phyloP scores from a whole-genome alignment of 1,140 invertebrate species.

The Bombus sibiricus region DNA sequence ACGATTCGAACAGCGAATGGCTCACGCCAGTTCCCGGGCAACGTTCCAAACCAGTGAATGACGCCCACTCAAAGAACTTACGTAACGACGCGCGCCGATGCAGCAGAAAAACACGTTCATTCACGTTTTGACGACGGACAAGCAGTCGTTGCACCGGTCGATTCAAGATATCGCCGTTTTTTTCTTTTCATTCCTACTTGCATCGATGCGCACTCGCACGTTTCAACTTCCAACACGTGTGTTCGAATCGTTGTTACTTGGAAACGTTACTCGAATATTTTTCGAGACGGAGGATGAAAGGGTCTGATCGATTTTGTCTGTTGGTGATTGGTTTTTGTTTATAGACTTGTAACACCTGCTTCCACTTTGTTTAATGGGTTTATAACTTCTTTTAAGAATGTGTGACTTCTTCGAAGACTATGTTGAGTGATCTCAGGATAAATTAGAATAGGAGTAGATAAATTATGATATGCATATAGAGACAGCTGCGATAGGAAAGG shows the following conservation, averaged over 20 bases:
- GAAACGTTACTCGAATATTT: neutral
- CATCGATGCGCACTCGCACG: too few relatives aligned
- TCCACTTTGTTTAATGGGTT: neutral
- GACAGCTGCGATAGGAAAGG: too few relatives aligned
- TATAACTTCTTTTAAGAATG: neutral
- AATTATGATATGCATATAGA: too few relatives aligned
- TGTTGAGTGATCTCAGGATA: too few relatives aligned
- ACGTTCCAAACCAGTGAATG: constrained; percentile 64
- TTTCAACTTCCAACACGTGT: neutral
- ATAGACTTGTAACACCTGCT: neutral
- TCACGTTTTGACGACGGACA: constrained; percentile 42
- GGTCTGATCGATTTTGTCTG: neutral
- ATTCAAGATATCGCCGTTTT: neutral
- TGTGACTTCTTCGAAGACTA: too few relatives aligned
- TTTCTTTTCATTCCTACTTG: neutral
- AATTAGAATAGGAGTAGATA: too few relatives aligned
- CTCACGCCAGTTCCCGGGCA: constrained; percentile 48
- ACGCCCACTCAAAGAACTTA: constrained; percentile 61
- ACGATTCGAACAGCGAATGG: constrained; percentile 41
- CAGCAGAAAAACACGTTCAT: constrained; percentile 61
- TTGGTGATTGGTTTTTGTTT: neutral
- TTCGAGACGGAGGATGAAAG: neutral
- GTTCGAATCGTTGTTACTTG: neutral
- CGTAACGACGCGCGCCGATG: constrained; percentile 55
- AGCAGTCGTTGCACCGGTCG: constrained; percentile 34